These are phyloP conservation scores for Drosophila nikananu DNA, from an alignment of 1,140 invertebrate species.

Conservation along the genomic window DNA sequence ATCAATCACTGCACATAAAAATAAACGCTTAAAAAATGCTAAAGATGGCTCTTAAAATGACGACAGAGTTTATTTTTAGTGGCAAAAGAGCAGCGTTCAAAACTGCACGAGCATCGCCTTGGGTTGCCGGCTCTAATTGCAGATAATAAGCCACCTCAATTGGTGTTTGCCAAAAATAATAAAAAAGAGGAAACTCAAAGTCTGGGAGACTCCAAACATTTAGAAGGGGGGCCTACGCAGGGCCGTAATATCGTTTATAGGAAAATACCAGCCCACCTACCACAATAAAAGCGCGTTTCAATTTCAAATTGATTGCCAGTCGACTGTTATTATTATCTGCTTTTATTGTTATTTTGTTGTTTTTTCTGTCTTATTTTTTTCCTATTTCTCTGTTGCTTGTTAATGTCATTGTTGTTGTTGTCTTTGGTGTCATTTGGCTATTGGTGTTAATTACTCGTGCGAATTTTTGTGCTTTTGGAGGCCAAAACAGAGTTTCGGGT, in stretches of 20 bases:
- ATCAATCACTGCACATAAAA: constrained; percentile 61
- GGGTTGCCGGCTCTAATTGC: constrained; percentile 66
- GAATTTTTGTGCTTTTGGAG: constrained; percentile 74
- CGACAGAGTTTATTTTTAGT: constrained; percentile 63
- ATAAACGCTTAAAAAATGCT: constrained; percentile 17
- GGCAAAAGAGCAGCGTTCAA: constrained; percentile 24
- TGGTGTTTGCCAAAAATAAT: constrained; percentile 52
- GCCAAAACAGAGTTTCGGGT: constrained; percentile 46
- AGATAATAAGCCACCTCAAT: constrained; percentile 74
- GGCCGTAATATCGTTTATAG: constrained; percentile 38
- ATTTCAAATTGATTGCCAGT: constrained; percentile 82
- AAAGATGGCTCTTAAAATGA: constrained; percentile 50
- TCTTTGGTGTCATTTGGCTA: constrained; percentile 47
- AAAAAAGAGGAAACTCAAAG: constrained; percentile 9
- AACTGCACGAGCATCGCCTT: constrained; percentile 61
- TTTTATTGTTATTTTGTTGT: constrained; percentile 54
- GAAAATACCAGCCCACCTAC: constrained; percentile 55
- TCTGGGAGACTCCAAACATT: constrained; percentile 14
- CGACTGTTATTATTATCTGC: constrained; percentile 74
- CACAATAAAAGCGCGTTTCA: constrained; percentile 76
- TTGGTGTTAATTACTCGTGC: constrained; percentile 78
- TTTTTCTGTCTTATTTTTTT: constrained; percentile 14
- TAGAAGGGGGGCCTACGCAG: constrained; percentile 61
- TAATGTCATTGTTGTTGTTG: constrained; percentile 28
- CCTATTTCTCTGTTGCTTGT: constrained; percentile 41